Evolutionary conservation across 2,113 vertebrate species (phyloP).

Genomic region (Phylloscopus trochiloides): DNA sequence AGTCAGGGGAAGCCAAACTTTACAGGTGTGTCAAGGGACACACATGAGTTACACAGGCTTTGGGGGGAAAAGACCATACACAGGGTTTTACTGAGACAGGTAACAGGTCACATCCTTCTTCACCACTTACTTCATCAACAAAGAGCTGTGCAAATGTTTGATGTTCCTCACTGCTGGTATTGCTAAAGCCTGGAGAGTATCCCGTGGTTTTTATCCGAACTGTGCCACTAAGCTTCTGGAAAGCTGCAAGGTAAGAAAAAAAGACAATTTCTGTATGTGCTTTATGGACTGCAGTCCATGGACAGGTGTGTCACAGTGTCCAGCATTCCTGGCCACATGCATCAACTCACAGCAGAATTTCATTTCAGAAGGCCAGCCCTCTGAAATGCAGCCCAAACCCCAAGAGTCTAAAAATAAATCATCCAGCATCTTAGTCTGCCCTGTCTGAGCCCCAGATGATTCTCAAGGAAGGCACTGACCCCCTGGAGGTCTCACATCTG

Average conservation of each 20-base stretch:
- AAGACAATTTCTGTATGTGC: not conserved
- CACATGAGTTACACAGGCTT: not conserved
- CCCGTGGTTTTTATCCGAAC: slow-evolving; percentile 69
- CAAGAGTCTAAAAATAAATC: not conserved
- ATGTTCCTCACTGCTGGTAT: slow-evolving; percentile 74
- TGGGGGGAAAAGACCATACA: not conserved
- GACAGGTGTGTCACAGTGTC: not conserved
- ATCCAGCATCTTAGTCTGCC: not conserved
- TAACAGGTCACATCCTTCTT: not conserved
- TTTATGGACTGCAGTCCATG: not conserved
- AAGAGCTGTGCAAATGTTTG: slow-evolving; percentile 70
- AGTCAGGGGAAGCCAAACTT: not conserved
- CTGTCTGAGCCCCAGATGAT: not conserved
- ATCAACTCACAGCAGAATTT: not conserved
- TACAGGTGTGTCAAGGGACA: not conserved
- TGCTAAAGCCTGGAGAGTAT: slow-evolving; percentile 65
- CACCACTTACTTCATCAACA: slow-evolving; percentile 69
- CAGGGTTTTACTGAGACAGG: accelerated
- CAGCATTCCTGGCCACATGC: not conserved
- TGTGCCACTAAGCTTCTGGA: slow-evolving; percentile 70
- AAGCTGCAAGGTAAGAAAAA: slow-evolving; percentile 61
- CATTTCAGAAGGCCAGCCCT: not conserved
- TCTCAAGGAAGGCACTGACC: not conserved
- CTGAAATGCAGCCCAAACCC: not conserved
- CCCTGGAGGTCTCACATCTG: not conserved